Conservation (phyloP, 2,888 invertebrate genomes). For the Selenia dentaria region DNA sequence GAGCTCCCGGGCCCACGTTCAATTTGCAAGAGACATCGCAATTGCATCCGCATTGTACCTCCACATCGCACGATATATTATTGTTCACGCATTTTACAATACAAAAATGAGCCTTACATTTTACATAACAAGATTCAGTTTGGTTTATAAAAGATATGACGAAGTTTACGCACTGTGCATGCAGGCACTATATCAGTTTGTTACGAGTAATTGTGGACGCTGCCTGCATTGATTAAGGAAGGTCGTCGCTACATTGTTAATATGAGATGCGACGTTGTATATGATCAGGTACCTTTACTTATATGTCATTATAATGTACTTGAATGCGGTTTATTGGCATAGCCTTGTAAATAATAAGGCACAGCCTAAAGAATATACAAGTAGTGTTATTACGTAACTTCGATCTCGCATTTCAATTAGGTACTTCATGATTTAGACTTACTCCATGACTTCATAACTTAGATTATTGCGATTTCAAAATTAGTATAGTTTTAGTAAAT, state of each 20-base stretch:
- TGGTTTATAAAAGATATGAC: constrained; percentile 11
- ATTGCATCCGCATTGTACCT: constrained; percentile 64
- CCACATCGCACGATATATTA: constrained; percentile 31
- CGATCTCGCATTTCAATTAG: too few species aligned
- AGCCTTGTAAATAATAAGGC: constrained; percentile 5
- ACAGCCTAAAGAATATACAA: too few species aligned
- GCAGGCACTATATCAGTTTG: constrained; percentile 65
- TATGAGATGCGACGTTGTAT: constrained; percentile 6
- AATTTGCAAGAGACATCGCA: constrained; percentile 58
- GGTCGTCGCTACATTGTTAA: constrained; percentile 53
- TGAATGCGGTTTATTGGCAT: constrained; percentile 3
- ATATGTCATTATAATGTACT: background rate
- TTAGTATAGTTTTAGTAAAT: too few species aligned
- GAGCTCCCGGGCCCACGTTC: constrained; percentile 55
- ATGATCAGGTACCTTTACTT: constrained; percentile 6
- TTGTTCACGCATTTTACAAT: constrained; percentile 3
- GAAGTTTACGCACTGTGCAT: constrained; percentile 42
- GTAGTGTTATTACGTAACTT: too few species aligned
- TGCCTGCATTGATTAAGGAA: constrained; percentile 71
- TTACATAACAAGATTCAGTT: background rate
- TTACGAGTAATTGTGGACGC: constrained; percentile 73
- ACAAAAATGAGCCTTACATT: constrained; percentile 6
- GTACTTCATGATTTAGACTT: too few species aligned
- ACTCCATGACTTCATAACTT: too few species aligned
- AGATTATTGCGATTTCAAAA: too few species aligned